Conservation (phyloP, 2,797 vertebrate genomes). For the Miichthys miiuy region DNA sequence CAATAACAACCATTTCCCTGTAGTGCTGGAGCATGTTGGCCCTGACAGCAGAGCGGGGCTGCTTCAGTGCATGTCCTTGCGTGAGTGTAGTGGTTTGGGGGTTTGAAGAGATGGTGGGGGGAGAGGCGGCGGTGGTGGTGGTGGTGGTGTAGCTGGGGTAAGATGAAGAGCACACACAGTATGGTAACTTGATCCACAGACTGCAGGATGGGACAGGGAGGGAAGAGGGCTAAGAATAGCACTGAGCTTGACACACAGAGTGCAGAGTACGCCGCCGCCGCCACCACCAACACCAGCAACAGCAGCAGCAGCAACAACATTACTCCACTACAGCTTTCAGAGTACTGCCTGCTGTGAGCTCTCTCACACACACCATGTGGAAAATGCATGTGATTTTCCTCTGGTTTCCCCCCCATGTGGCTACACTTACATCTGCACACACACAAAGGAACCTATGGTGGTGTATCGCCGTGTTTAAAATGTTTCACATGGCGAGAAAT, state of each 20-base stretch:
- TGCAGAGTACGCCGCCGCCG: slow-evolving; percentile 43
- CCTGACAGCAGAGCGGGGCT: slow-evolving; percentile 46
- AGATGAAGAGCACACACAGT: slow-evolving; percentile 63
- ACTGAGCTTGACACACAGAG: slow-evolving; percentile 67
- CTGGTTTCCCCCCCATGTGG: slow-evolving; percentile 52
- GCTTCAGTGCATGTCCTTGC: slow-evolving; percentile 44
- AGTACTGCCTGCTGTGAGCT: slow-evolving; percentile 61
- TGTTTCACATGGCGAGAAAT: background rate
- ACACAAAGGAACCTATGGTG: slow-evolving; percentile 16
- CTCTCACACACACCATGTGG: slow-evolving; percentile 53
- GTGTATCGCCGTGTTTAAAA: background rate
- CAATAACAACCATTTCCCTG: slow-evolving; percentile 69
- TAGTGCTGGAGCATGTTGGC: slow-evolving; percentile 54
- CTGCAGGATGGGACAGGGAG: slow-evolving; percentile 79
- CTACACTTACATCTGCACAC: slow-evolving; percentile 19
- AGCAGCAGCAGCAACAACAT: slow-evolving; percentile 37
- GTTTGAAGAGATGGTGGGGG: slow-evolving; percentile 17
- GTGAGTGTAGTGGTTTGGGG: slow-evolving; percentile 40
- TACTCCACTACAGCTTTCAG: slow-evolving; percentile 60
- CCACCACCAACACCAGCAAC: background rate
- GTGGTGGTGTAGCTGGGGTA: slow-evolving; percentile 36
- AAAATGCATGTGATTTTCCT: slow-evolving; percentile 63
- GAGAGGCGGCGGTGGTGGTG: slow-evolving; percentile 5
- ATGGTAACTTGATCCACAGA: slow-evolving; percentile 80
- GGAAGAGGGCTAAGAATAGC: slow-evolving; percentile 81